These are phyloP conservation scores for Dendrophyllia cribrosa DNA, from an alignment of 64 coral and sea anemone genomes.

Conservation along the genomic window DNA sequence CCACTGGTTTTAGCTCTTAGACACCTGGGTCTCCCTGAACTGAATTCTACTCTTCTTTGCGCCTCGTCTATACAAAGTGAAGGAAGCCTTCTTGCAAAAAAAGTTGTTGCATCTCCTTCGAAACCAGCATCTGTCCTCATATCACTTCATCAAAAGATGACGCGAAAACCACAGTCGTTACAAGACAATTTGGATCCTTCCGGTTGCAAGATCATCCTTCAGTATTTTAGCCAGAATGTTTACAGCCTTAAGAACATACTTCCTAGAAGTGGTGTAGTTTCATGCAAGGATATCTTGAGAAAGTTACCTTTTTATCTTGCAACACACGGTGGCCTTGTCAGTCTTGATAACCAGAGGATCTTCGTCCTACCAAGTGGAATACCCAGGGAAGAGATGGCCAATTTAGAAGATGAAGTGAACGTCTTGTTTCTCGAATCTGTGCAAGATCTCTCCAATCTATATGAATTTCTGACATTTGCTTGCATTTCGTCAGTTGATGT, in stretches of 20 bases:
- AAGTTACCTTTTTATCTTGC: slow-evolving; percentile 58
- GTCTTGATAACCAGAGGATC: neutral
- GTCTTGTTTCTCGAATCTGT: slow-evolving; percentile 53
- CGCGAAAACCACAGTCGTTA: neutral
- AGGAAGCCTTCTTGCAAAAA: neutral
- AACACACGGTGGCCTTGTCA: slow-evolving; percentile 28
- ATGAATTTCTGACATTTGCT: slow-evolving; percentile 6
- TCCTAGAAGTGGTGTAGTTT: neutral
- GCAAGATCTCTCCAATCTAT: neutral
- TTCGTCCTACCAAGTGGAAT: slow-evolving; percentile 1
- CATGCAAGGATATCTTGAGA: neutral
- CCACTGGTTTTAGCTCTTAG: neutral
- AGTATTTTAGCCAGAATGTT: slow-evolving; percentile 32
- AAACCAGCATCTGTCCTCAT: slow-evolving; percentile 36
- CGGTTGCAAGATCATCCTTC: slow-evolving; percentile 8
- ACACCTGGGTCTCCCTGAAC: slow-evolving; percentile 44
- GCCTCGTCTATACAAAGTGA: neutral
- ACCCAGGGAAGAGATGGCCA: slow-evolving; percentile 29
- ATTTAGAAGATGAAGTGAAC: slow-evolving; percentile 23
- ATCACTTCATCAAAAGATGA: slow-evolving; percentile 5
- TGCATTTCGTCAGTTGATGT: slow-evolving; percentile 23
- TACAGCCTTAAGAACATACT: neutral
- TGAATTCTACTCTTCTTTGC: neutral
- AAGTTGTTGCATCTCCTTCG: slow-evolving; percentile 29
- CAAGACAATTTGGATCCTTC: neutral